A percentile compares a stretch with the other conserved stretches of the same genome.
These are phyloP conservation scores for Lasioglossum figueresi DNA, from an alignment of 2,888 invertebrate genomes.

Conservation along the genomic window DNA sequence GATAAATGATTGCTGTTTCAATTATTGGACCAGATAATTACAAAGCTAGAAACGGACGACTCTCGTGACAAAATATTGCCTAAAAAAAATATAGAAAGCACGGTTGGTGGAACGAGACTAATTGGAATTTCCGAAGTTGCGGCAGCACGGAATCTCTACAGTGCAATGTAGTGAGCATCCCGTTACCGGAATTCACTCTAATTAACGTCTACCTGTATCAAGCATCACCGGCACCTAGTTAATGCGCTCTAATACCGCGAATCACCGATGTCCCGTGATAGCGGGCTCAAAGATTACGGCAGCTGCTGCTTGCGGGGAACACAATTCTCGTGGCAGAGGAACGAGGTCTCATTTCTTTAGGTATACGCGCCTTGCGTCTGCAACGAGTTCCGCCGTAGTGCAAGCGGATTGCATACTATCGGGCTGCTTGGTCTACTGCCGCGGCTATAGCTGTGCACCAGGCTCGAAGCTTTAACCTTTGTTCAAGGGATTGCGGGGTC, in stretches of 20 bases:
- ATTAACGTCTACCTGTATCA: conserved; percentile 34
- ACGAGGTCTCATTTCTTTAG: neutral
- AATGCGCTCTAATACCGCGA: conserved; percentile 28
- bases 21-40: neutral
- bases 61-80: neutral
- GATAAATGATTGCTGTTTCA: too few species aligned
- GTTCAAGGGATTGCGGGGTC: neutral
- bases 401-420: neutral
- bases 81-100: neutral
- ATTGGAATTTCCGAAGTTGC: conserved; percentile 4
- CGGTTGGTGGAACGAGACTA: neutral
- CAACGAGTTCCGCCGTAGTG: neutral
- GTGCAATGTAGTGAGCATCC: neutral
- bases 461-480: conserved; percentile 1
- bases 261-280: neutral
- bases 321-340: neutral
- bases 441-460: neutral
- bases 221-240: conserved; percentile 26
- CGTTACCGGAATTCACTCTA: conserved; percentile 25
- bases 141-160: conserved; percentile 1
- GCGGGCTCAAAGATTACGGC: neutral
- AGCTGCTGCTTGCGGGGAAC: neutral
- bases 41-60: neutral
- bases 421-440: neutral
- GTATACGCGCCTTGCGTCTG: neutral